Conservation (phyloP, 2,113 vertebrate species). For the Orcinus orca region DNA sequence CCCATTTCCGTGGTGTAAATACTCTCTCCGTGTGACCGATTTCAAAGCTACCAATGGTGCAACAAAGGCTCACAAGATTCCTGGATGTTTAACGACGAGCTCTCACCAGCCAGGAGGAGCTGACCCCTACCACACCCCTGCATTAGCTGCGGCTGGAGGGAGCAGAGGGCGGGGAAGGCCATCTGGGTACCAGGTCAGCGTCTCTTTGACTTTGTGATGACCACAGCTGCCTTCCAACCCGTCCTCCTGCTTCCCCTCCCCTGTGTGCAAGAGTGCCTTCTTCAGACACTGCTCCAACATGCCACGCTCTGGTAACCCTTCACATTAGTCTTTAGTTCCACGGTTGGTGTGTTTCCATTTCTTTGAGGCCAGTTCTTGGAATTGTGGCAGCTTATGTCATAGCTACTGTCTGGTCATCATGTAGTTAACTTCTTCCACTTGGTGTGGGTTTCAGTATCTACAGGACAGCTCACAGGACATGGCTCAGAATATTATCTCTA, state of each 20-base stretch:
- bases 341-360: not conserved
- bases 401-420: not conserved
- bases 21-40: not conserved
- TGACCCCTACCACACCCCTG: no score
- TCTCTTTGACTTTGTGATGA: not conserved
- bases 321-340: not conserved
- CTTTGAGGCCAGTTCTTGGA: not conserved
- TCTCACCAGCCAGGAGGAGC: not conserved
- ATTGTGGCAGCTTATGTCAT: not conserved
- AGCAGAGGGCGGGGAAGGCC: no score
- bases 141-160: not conserved
- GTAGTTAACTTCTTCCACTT: not conserved
- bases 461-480: not conserved
- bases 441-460: not conserved
- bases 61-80: rapidly evolving
- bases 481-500: not conserved
- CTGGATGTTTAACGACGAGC: not conserved
- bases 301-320: not conserved
- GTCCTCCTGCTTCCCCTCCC: not conserved
- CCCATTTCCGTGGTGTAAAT: not conserved
- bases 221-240: not conserved
- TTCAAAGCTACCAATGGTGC: not conserved
- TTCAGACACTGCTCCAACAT: rapidly evolving
- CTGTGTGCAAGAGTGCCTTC: rapidly evolving
- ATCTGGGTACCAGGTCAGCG: no score